A percentile compares a stretch with the other conserved stretches of the same genome.
Conservation (phyloP, 1,140 invertebrate species). For the Mesaphorura yosii region DNA sequence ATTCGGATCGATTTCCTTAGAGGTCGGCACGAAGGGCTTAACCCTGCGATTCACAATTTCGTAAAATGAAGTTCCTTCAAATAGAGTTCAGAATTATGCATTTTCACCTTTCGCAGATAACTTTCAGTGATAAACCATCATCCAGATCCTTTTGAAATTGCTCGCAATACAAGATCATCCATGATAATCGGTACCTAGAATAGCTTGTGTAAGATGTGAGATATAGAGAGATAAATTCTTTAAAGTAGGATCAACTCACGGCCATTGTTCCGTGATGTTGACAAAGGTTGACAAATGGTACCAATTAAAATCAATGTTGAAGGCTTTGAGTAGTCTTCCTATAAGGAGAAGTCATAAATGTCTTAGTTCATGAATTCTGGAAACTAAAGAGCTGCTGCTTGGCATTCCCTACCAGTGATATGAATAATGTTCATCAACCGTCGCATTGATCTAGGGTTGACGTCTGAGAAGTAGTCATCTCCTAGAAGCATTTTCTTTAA, state of each 20-base stretch:
- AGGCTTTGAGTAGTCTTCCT: conserved; percentile 90
- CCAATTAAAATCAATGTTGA: conserved; percentile 99
- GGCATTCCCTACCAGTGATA: conserved; percentile 75
- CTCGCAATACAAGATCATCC: conserved; percentile 91
- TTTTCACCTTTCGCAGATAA: conserved; percentile 76
- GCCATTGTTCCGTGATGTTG: conserved; percentile 96
- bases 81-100: conserved; percentile 31
- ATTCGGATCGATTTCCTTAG: conserved; percentile 77
- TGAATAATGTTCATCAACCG: conserved; percentile 95
- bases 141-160: conserved; percentile 75
- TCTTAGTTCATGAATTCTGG: too few species aligned
- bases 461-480: conserved; percentile 93
- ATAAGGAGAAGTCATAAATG: conserved; percentile 28
- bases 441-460: conserved; percentile 92
- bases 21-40: conserved; percentile 61
- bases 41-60: conserved; percentile 44
- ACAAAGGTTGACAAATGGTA: conserved; percentile 93
- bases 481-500: conserved; percentile 76
- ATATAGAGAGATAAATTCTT: conserved; percentile 39
- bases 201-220: too few species aligned
- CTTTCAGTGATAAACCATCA: conserved; percentile 70
- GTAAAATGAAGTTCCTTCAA: too few species aligned
- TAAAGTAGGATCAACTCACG: neutral
- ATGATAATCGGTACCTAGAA: conserved; percentile 90
- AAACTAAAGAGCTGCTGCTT: too few species aligned